Evolutionary conservation across 53 echinoderm and acorn worm genomes (phyloP).

Genomic region (Stichopus horrens): DNA sequence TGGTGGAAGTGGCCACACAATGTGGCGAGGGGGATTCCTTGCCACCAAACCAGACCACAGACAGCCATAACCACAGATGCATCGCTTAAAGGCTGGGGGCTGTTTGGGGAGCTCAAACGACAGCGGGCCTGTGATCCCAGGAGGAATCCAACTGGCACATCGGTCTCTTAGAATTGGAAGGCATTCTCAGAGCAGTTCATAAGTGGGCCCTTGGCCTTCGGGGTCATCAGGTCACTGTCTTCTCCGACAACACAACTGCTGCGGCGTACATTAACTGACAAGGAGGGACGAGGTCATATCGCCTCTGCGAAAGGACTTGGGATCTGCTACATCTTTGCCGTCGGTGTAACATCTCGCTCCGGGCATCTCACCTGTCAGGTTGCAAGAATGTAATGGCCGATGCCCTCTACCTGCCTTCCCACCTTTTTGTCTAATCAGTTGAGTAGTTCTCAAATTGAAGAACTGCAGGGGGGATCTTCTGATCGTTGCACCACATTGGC

Average conservation of each 20-base stretch:
- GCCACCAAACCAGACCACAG: neutral
- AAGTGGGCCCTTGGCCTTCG: neutral
- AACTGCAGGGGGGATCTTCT: neutral
- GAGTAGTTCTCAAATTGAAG: neutral
- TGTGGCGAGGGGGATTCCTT: neutral
- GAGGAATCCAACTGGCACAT: constrained; percentile 14
- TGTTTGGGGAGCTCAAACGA: too few species aligned
- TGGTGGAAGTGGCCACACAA: constrained; percentile 27
- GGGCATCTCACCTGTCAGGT: constrained; percentile 43
- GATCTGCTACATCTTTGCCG: neutral
- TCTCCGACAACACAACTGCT: too few species aligned
- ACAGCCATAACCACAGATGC: constrained; percentile 29
- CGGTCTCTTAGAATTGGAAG: constrained; percentile 49
- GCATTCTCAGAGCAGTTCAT: constrained; percentile 16
- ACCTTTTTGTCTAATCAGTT: constrained; percentile 7
- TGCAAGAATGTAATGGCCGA: constrained; percentile 3
- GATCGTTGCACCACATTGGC: constrained; percentile 38
- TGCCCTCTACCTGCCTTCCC: constrained; percentile 47
- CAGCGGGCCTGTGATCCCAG: too few species aligned
- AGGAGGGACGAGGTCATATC: constrained; percentile 46
- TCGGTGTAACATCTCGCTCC: neutral
- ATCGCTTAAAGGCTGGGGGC: neutral
- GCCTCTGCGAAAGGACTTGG: constrained; percentile 23
- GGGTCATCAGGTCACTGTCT: neutral
- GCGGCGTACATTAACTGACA: constrained; percentile 53